phyloP scores from a whole-genome alignment of 1,140 invertebrate genomes.

The Bombus superbus region DNA sequence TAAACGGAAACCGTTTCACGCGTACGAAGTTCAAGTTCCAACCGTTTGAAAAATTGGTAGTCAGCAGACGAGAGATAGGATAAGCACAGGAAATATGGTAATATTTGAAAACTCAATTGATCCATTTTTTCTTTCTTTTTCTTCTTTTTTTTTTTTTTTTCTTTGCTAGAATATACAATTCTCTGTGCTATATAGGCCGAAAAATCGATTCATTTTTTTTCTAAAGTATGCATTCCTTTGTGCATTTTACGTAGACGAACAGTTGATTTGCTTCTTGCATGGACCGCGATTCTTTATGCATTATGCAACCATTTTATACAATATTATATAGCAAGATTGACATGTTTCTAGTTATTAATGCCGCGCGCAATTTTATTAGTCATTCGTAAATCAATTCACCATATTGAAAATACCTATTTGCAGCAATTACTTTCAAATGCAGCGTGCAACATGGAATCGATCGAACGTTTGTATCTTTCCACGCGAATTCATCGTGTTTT shows the following conservation, averaged over 20 bases:
- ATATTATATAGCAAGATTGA: not conserved
- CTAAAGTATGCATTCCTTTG: conserved; percentile 6
- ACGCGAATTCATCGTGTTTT: not conserved
- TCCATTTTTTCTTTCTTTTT: not conserved
- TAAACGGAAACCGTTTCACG: not conserved
- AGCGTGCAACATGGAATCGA: not conserved
- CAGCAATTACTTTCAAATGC: not conserved
- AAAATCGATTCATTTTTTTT: conserved; percentile 12
- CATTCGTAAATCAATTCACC: not conserved
- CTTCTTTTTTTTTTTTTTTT: too few species aligned
- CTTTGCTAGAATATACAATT: not conserved
- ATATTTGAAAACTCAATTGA: conserved; percentile 15
- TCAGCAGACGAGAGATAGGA: not conserved
- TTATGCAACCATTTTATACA: conserved; percentile 16
- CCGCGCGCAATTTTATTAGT: not conserved
- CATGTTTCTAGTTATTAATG: not conserved
- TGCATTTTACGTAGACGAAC: not conserved
- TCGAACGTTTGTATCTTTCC: not conserved
- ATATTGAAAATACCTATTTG: not conserved
- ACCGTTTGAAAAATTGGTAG: not conserved
- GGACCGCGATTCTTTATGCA: not conserved
- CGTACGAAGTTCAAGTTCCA: not conserved
- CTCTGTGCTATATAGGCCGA: conserved; percentile 8
- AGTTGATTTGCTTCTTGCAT: conserved; percentile 22
- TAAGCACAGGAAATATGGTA: not conserved